Evolutionary conservation across 2,888 invertebrate species (phyloP).

Genomic region (Seladonia tumulorum): DNA sequence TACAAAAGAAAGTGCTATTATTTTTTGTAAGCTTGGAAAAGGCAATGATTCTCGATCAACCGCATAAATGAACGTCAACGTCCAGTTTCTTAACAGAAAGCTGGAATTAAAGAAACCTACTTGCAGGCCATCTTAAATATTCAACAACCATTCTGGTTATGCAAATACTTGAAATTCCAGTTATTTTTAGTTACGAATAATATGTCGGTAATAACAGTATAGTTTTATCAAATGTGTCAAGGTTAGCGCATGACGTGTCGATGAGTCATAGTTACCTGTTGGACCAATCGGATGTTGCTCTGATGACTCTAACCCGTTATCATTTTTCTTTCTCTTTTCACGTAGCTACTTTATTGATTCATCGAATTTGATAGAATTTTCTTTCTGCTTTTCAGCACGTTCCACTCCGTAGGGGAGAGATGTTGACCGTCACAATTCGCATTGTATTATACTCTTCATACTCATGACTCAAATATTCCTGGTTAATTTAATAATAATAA

Average conservation of each 20-base stretch:
- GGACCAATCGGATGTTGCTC: constrained; percentile 43
- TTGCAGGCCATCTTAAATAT: not conserved
- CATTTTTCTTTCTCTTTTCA: not conserved
- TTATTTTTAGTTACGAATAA: constrained; percentile 33
- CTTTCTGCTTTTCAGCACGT: not conserved
- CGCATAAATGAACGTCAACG: not conserved
- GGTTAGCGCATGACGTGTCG: constrained; percentile 25
- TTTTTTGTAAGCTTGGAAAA: not conserved
- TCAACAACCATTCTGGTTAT: not conserved
- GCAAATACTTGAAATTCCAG: not conserved
- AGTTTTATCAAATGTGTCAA: constrained; percentile 45
- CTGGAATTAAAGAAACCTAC: not conserved
- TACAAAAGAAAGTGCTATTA: no score
- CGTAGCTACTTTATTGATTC: not conserved
- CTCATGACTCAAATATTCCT: no score
- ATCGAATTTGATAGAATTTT: not conserved
- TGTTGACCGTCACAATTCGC: no score
- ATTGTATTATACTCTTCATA: no score
- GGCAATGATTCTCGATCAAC: not conserved
- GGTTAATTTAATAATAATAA: no score
- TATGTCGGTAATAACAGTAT: constrained; percentile 28
- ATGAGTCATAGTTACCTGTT: constrained; percentile 39
- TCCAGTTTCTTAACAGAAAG: not conserved
- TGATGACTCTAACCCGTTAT: constrained; percentile 14
- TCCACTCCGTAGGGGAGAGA: not conserved